Percentiles rank a stretch among this genome's conserved stretches.
phyloP scores from a whole-genome alignment of 2,888 invertebrate species.

The Marasmarcha lunaedactyla region DNA sequence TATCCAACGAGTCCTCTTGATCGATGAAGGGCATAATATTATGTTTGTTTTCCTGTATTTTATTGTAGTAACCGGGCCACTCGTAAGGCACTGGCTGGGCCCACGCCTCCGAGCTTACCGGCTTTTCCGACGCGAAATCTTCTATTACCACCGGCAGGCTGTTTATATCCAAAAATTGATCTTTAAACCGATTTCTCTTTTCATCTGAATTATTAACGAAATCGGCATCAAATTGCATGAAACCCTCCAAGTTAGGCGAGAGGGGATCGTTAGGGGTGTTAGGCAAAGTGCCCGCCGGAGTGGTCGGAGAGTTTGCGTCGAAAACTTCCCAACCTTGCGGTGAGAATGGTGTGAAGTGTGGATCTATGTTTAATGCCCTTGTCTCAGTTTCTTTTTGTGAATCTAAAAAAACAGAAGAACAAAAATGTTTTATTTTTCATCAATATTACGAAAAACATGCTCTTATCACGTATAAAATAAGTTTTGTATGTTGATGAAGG shows the following conservation, averaged over 20 bases:
- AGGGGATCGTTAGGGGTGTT: constrained; percentile 33
- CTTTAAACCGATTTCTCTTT: constrained; percentile 31
- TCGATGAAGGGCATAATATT: constrained; percentile 46
- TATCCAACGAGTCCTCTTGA: constrained; percentile 49
- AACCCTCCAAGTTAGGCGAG: constrained; percentile 36
- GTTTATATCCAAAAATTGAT: constrained; percentile 44
- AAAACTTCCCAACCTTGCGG: constrained; percentile 50
- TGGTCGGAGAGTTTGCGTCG: constrained; percentile 45
- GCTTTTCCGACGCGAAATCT: constrained; percentile 35
- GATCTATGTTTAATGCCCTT: constrained; percentile 52
- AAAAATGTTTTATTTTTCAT: constrained; percentile 3
- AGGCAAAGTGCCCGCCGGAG: constrained; percentile 38
- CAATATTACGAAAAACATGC: too few relatives aligned
- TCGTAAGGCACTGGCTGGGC: not conserved
- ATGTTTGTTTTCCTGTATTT: constrained; percentile 29
- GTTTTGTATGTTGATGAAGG: too few relatives aligned
- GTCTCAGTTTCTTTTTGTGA: constrained; percentile 36
- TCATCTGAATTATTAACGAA: constrained; percentile 23
- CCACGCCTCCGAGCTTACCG: not conserved
- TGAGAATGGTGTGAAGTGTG: constrained; percentile 53
- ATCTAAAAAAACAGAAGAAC: constrained; percentile 31
- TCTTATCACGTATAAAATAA: constrained; percentile 3
- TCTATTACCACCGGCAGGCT: constrained; percentile 50
- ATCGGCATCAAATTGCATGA: constrained; percentile 28
- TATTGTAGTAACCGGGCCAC: constrained; percentile 26